phyloP scores from a whole-genome alignment of 2,888 invertebrate species.

The Coremacera marginata region DNA sequence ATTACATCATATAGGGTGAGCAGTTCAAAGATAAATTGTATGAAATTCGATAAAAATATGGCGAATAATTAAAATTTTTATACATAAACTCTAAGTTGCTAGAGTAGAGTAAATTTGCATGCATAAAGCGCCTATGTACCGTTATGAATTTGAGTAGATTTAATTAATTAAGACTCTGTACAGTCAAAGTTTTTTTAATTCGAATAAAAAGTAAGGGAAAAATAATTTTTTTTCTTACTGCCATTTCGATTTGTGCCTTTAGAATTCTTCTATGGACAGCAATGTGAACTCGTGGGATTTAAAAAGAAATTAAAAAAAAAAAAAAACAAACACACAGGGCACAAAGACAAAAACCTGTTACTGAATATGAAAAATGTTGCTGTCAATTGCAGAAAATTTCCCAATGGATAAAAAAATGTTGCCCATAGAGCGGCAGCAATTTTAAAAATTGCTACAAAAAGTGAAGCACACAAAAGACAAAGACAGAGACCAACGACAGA shows the following conservation, averaged over 20 bases:
- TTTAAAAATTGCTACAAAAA: slow-evolving; percentile 14
- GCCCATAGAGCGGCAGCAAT: neutral
- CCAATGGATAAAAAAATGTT: neutral
- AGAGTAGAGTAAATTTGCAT: too few species aligned
- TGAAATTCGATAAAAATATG: too few species aligned
- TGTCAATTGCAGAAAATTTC: slow-evolving; percentile 24
- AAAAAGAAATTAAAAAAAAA: neutral
- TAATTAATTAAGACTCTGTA: too few species aligned
- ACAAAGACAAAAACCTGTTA: neutral
- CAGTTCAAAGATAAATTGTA: neutral
- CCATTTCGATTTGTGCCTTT: too few species aligned
- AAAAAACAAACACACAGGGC: neutral
- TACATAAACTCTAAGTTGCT: too few species aligned
- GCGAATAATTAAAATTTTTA: too few species aligned
- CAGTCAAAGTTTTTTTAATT: too few species aligned
- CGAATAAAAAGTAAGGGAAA: too few species aligned
- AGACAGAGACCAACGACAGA: neutral
- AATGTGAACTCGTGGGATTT: neutral
- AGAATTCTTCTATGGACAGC: too few species aligned
- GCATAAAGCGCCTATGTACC: too few species aligned
- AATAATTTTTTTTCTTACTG: too few species aligned
- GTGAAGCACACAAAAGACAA: neutral
- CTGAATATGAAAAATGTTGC: slow-evolving; percentile 4
- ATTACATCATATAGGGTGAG: neutral
- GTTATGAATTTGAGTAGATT: too few species aligned